Percentiles rank a stretch among this genome's conserved stretches.
Evolutionary conservation across 2,797 vertebrate genomes (phyloP).

Genomic region (Channallabes apus): DNA sequence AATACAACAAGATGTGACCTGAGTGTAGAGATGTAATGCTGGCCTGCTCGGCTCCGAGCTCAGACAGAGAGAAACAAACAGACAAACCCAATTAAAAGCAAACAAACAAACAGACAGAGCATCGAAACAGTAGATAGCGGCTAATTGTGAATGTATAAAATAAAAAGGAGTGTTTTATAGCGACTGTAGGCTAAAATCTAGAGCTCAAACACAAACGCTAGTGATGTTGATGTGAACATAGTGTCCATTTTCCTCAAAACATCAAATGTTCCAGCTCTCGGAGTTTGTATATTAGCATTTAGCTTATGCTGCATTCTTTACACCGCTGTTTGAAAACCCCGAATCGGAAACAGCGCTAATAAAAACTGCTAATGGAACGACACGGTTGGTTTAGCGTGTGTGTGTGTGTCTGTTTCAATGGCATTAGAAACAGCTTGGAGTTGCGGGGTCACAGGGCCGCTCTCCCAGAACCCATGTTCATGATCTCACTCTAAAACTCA

Average conservation of each 20-base stretch:
- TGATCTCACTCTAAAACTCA: background rate
- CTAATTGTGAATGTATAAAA: background rate
- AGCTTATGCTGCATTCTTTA: background rate
- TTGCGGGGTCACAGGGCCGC: background rate
- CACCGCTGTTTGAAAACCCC: background rate
- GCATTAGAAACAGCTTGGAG: constrained; percentile 4
- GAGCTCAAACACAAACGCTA: background rate
- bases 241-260: background rate
- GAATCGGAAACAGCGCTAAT: background rate
- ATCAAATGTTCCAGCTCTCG: background rate
- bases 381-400: background rate
- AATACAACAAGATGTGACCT: background rate
- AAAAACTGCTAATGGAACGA: background rate
- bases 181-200: background rate
- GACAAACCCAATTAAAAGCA: background rate
- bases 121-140: background rate
- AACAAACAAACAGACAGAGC: background rate
- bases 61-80: background rate
- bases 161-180: no score
- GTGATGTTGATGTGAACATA: background rate
- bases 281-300: background rate
- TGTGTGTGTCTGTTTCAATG: background rate
- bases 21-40: background rate
- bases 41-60: background rate
- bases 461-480: background rate